These are phyloP conservation scores for Agriotes lineatus DNA, from an alignment of 2,888 invertebrate genomes.

Conservation along the genomic window DNA sequence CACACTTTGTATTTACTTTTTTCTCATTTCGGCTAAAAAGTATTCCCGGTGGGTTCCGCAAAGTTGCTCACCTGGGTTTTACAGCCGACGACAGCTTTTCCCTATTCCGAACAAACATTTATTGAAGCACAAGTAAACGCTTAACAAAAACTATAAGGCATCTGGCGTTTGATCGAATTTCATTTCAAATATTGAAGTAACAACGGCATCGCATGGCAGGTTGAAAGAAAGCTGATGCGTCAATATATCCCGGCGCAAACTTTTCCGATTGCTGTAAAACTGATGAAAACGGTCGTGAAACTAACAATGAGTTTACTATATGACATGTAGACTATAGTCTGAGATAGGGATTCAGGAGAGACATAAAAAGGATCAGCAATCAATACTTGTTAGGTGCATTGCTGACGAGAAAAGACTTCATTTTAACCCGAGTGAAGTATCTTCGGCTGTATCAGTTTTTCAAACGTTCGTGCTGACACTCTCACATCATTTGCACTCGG, in stretches of 20 bases:
- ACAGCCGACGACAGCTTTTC: conserved; percentile 11
- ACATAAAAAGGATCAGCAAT: conserved; percentile 26
- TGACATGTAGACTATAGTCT: conserved; percentile 31
- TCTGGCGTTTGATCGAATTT: conserved; percentile 39
- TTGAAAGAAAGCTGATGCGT: conserved; percentile 42
- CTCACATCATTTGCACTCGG: conserved; percentile 2
- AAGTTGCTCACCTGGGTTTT: conserved; percentile 13
- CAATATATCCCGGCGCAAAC: conserved; percentile 39
- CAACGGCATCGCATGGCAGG: conserved; percentile 37
- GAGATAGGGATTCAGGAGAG: conserved; percentile 19
- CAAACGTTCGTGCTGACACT: not conserved
- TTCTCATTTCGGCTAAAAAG: conserved; percentile 13
- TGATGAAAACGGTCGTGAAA: conserved; percentile 42
- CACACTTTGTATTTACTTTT: conserved; percentile 6
- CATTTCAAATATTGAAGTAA: conserved; percentile 42
- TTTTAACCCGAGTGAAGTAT: conserved; percentile 9
- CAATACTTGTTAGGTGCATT: conserved; percentile 23
- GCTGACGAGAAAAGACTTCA: conserved; percentile 7
- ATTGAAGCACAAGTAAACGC: conserved; percentile 23
- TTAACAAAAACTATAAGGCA: conserved; percentile 36
- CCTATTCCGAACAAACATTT: conserved; percentile 6
- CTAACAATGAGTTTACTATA: conserved; percentile 40
- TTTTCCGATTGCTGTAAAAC: conserved; percentile 36
- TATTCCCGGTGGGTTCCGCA: not conserved
- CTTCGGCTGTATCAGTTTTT: not conserved